Base-by-base conservation (phyloP, 2,888 invertebrate species). In the Linnaemya vulpina region DNA sequence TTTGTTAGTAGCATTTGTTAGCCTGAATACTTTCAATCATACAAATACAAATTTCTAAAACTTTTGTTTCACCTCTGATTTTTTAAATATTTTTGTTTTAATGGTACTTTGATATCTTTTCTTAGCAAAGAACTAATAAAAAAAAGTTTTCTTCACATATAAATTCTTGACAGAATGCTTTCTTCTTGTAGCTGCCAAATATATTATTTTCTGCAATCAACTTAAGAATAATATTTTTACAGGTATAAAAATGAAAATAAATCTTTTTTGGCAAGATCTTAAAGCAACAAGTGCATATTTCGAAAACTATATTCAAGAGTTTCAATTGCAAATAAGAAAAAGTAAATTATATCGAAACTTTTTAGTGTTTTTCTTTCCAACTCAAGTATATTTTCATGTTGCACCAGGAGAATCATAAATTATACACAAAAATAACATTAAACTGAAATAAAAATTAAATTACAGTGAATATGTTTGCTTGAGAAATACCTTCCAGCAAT, bases 381-480 rank as follows among this genome's bases (percentile, higher is more conserved):
- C 13, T 49, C 67, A 84, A 84, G 84, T 77, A 49, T 40, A 20
- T 77, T 80, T 73, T 84, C 62, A 74, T 84, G 84, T 84, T 71
- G 63, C n/a, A 43, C 22, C 60, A 62, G 17, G 30, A 15, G 15
- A 55, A 60, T 20, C 30, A 49, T 43, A 46, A 53, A 65, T 35
- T 43, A 7, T 30, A 65, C 11, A 22, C 3, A 30, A 13, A 17
- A 65, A 53, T 30, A 65, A 65, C 43, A 30, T 58, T 58, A 58
- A 58, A n/a, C 10, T 7, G 43, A 63, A 53, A 17, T 17, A 15
- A 3, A 35, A 55, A 43, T 30, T 55, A 76, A n/a, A 30, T 30
- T 15, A 46, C 1, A 5, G 5, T 5, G 1, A n/a, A 15, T 46
- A n/a, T 15, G 1, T 46, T 46, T 46, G 46, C n/a, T 46, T n/a